A percentile compares a stretch with the other conserved stretches of the same genome.
These are phyloP conservation scores for Hermaeophaga mercurialis DNA, from an alignment of 2,888 invertebrate genomes.

Conservation along the genomic window DNA sequence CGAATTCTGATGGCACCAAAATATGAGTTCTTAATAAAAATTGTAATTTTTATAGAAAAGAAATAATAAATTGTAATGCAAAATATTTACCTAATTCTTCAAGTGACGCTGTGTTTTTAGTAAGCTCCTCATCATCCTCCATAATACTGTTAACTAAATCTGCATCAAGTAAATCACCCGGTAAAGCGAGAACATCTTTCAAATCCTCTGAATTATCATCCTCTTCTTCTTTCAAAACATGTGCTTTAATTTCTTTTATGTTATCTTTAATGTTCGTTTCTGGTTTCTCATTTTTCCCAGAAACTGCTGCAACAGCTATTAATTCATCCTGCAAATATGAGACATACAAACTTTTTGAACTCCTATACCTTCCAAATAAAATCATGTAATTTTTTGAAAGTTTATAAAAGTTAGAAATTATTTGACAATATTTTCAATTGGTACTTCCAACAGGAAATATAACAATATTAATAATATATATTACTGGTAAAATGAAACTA, in stretches of 20 bases:
- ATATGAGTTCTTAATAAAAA: too few species aligned
- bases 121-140: constrained; percentile 64
- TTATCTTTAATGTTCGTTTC: constrained; percentile 29
- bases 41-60: too few species aligned
- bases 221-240: constrained; percentile 42
- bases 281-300: constrained; percentile 65
- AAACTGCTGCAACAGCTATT: constrained; percentile 70
- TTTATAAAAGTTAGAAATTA: too few species aligned
- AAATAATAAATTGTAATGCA: background rate
- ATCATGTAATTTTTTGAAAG: too few species aligned
- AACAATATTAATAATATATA: too few species aligned
- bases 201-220: constrained; percentile 67
- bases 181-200: constrained; percentile 68
- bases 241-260: constrained; percentile 29
- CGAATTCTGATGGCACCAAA: too few species aligned
- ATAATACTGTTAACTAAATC: constrained; percentile 72
- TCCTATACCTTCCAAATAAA: too few species aligned
- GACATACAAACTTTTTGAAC: too few species aligned
- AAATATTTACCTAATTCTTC: constrained; percentile 56
- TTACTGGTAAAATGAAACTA: too few species aligned
- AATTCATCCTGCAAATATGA: constrained; percentile 81
- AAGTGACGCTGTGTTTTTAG: constrained; percentile 61
- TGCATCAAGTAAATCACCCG: constrained; percentile 68
- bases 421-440: too few species aligned
- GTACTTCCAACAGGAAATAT: too few species aligned